Conservation (phyloP, 2,888 invertebrate genomes). For the Napeogenes sylphis region DNA sequence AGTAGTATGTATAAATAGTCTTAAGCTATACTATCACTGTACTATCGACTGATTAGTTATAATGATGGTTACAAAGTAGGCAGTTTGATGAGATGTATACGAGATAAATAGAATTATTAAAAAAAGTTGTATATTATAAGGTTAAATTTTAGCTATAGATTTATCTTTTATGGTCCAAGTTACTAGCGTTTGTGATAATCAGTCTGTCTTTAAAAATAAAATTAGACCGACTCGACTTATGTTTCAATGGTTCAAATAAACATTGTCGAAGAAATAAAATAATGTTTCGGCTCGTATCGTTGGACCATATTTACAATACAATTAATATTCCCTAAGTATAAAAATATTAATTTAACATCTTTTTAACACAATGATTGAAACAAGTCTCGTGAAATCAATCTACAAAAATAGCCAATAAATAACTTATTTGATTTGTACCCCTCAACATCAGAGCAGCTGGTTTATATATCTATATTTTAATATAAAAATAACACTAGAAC, state of each 20-base stretch:
- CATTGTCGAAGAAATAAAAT: neutral
- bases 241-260: neutral
- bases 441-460: slow-evolving; percentile 74
- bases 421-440: slow-evolving; percentile 65
- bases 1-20: slow-evolving; percentile 72
- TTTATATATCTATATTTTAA: slow-evolving; percentile 34
- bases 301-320: slow-evolving; percentile 38
- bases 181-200: slow-evolving; percentile 30
- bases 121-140: slow-evolving; percentile 44
- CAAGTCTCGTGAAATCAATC: slow-evolving; percentile 46
- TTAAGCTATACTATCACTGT: slow-evolving; percentile 71
- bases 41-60: slow-evolving; percentile 60
- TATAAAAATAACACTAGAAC: slow-evolving; percentile 25
- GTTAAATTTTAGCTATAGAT: slow-evolving; percentile 50
- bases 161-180: slow-evolving; percentile 40
- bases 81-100: slow-evolving; percentile 40
- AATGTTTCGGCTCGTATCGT: slow-evolving; percentile 33
- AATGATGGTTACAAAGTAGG: slow-evolving; percentile 52
- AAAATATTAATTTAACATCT: slow-evolving; percentile 74
- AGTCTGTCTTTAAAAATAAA: slow-evolving; percentile 9
- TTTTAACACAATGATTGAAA: slow-evolving; percentile 47
- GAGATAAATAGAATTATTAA: slow-evolving; percentile 36
- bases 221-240: neutral
- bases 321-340: slow-evolving; percentile 67
- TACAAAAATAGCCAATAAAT: slow-evolving; percentile 63